Evolutionary conservation across 2,113 vertebrate species (phyloP), one percentile per base, ranked within the genome.

Genomic region (Colaptes auratus): DNA sequence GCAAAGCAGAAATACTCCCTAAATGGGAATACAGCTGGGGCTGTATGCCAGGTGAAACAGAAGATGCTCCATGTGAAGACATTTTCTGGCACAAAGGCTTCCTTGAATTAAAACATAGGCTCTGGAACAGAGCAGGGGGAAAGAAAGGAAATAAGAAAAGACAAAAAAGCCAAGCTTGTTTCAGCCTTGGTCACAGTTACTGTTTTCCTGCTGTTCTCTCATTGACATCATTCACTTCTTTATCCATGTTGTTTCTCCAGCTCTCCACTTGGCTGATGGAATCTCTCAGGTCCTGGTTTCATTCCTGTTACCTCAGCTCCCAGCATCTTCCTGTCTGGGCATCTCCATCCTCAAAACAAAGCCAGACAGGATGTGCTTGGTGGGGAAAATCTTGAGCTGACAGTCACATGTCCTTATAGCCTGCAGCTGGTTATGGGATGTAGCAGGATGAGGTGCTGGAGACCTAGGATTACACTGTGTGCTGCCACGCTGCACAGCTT

Each of bases 401-500:
- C 13, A 55, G 28, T 53, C 21, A 8, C 23, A 31, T 6, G 6
- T 72, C 52, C 48, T 46, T 19, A 17, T 17, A 65, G 31, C 7
- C 73, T 73, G 55, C 44, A 31, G 36, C 6, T 5, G 7, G 83
- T 55, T 48, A 27, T 44, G 58, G 69, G 56, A 44, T 70, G 56
- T 6, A 48, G 56, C 69, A 86, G 72, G 67, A 28, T 36, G 11
- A n/a, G 79, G 17, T 24, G 8, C 46, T 36, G 82, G 19, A 30
- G 42, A 35, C 13, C 19, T 7, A 6, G 23, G 21, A 4, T 74
- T 52, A 2, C 2, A 0, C 63, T 39, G 59, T 10, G 1, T 44
- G n/a, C 50, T 86, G 52, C 28, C 60, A 17, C 4, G 30, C 25
- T 58, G 20, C 15, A 20, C 52, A 10, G 2, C 0, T 0, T 2